These are phyloP conservation scores for Blennius ocellaris DNA, from an alignment of 2,113 vertebrate species.

Conservation along the genomic window DNA sequence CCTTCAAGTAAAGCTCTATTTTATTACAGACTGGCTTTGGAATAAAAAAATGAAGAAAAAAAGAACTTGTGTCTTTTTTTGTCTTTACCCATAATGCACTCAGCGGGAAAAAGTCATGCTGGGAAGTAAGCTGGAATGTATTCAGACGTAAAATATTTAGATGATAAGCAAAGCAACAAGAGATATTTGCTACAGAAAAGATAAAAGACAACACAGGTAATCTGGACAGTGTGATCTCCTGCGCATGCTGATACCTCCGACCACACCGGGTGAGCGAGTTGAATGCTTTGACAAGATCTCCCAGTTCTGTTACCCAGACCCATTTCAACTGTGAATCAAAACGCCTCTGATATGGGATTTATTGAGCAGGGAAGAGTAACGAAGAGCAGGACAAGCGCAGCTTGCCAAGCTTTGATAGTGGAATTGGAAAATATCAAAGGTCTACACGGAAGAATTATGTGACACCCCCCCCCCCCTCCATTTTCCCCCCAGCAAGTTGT, in stretches of 20 bases:
- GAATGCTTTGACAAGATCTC: constrained; percentile 75
- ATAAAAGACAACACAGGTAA: constrained; percentile 68
- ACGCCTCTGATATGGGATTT: constrained; percentile 71
- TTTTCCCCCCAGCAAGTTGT: constrained; percentile 24
- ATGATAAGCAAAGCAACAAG: constrained; percentile 56
- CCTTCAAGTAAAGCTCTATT: constrained; percentile 11
- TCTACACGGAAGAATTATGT: constrained; percentile 42
- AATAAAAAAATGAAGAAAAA: constrained; percentile 31
- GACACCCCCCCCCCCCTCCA: constrained; percentile 5
- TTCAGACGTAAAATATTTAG: constrained; percentile 59
- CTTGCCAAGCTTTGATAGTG: constrained; percentile 67
- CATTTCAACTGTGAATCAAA: constrained; percentile 76
- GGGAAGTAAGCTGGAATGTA: constrained; percentile 36
- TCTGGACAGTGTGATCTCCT: constrained; percentile 66
- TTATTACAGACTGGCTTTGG: constrained; percentile 26
- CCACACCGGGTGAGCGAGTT: constrained; percentile 57
- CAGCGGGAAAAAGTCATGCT: constrained; percentile 29
- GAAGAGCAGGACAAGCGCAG: constrained; percentile 50
- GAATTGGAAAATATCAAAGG: constrained; percentile 71
- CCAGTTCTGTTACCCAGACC: constrained; percentile 61
- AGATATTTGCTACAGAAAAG: constrained; percentile 55
- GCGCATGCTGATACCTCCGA: constrained; percentile 55
- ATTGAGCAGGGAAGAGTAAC: constrained; percentile 54
- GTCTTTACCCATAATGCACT: constrained; percentile 35
- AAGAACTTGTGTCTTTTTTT: constrained; percentile 5